A percentile compares a stretch with the other conserved stretches of the same genome.
Conservation (phyloP, 1,140 invertebrate species). For the Rhyzopertha dominica region DNA sequence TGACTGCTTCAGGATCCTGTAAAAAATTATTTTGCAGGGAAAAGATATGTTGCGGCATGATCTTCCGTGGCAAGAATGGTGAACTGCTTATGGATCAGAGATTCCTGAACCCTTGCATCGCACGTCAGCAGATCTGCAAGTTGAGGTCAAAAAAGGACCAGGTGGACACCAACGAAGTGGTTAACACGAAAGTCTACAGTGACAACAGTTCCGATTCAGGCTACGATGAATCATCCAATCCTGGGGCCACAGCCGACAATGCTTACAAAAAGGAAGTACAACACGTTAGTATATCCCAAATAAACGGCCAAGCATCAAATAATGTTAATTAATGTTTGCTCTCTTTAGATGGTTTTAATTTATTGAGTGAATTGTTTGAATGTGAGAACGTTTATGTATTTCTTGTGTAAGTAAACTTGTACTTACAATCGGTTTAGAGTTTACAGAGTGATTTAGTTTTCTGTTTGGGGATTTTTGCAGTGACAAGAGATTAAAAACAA, state of each 20-base stretch:
- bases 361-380: too few species aligned
- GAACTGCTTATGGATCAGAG: slow-evolving; percentile 61
- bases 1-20: too few species aligned
- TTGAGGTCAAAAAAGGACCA: slow-evolving; percentile 13
- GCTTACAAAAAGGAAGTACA: slow-evolving; percentile 21
- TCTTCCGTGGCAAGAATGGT: slow-evolving; percentile 62
- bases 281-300: slow-evolving; percentile 33
- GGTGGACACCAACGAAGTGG: slow-evolving; percentile 26
- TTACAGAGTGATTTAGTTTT: too few species aligned
- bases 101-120: slow-evolving; percentile 57
- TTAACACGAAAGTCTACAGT: slow-evolving; percentile 47
- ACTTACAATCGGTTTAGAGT: too few species aligned
- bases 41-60: slow-evolving; percentile 66
- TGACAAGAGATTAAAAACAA: too few species aligned
- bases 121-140: slow-evolving; percentile 39
- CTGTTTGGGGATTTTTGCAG: too few species aligned
- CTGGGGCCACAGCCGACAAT: slow-evolving; percentile 33
- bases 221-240: slow-evolving; percentile 60
- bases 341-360: slow-evolving; percentile 40
- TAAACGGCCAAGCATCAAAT: slow-evolving; percentile 20
- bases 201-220: slow-evolving; percentile 60
- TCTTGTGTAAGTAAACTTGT: too few species aligned
- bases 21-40: slow-evolving; percentile 54
- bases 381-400: too few species aligned
- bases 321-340: slow-evolving; percentile 36